phyloP scores from a whole-genome alignment of 2,797 vertebrate species.

The Sphenodon punctatus region DNA sequence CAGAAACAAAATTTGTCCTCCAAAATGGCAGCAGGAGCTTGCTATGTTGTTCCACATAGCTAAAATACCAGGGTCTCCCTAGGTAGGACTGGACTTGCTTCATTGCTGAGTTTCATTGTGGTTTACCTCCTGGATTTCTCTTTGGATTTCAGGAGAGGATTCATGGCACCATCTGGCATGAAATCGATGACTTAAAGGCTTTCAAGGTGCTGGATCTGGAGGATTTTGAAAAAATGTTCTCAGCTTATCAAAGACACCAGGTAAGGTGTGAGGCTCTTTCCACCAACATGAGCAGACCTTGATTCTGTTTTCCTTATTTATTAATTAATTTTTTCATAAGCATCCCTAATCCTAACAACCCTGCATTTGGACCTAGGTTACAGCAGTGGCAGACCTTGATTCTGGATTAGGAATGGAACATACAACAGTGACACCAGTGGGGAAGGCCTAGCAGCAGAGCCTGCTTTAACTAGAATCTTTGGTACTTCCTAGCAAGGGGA shows the following conservation, averaged over 20 bases:
- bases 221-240: constrained; percentile 99
- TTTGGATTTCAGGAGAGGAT: constrained; percentile 85
- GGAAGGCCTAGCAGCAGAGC: not conserved
- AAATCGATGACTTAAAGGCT: constrained; percentile 91
- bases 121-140: not conserved
- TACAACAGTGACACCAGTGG: not conserved
- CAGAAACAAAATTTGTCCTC: not conserved
- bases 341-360: too few species aligned
- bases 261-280: constrained; percentile 68
- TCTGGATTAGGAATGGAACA: not conserved
- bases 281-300: not conserved
- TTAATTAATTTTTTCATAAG: too few species aligned
- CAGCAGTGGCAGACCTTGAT: too few species aligned
- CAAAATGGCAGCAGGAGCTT: not conserved
- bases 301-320: too few species aligned
- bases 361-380: too few species aligned
- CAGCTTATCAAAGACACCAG: constrained; percentile 97
- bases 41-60: not conserved
- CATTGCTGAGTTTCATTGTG: not conserved
- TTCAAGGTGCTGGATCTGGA: constrained; percentile 93
- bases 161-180: constrained; percentile 92
- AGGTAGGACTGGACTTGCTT: not conserved
- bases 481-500: not conserved
- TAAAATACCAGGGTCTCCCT: not conserved
- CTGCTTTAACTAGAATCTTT: not conserved